Conservation (phyloP, 2,113 vertebrate species). For the Boulengeromyrus knoepffleri region DNA sequence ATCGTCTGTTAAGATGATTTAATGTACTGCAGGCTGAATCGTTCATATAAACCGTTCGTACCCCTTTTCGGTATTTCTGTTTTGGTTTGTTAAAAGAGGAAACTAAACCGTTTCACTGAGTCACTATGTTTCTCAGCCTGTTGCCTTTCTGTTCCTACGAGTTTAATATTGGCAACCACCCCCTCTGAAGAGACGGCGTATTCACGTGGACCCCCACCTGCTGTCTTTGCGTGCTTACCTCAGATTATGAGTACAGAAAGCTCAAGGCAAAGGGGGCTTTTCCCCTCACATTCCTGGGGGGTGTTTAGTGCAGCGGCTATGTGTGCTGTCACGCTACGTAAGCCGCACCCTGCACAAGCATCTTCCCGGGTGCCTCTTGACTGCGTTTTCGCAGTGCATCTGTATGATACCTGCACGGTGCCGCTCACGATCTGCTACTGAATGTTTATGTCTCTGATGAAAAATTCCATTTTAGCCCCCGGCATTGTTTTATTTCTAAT, state of each 20-base stretch:
- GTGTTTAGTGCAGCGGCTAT: neutral
- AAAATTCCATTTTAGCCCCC: neutral
- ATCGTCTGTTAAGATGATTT: neutral
- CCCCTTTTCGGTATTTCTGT: neutral
- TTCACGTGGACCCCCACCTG: neutral
- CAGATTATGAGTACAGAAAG: neutral
- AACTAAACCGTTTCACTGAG: neutral
- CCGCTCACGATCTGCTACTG: neutral
- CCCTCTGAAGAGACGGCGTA: neutral
- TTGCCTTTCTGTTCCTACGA: neutral
- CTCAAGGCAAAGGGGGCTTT: neutral
- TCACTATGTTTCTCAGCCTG: neutral
- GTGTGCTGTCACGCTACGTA: neutral
- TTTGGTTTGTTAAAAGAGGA: neutral
- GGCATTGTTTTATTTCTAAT: neutral
- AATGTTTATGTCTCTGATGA: neutral
- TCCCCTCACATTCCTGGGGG: neutral
- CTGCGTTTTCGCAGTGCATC: neutral
- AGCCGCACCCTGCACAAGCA: neutral
- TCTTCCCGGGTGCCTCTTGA: neutral
- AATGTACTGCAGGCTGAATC: neutral
- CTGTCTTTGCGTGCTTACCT: neutral
- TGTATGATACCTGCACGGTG: neutral
- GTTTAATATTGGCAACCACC: neutral
- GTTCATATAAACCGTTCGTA: neutral